Evolutionary conservation across 2,113 vertebrate genomes (phyloP).

Genomic region (Leucoraja erinaceus): DNA sequence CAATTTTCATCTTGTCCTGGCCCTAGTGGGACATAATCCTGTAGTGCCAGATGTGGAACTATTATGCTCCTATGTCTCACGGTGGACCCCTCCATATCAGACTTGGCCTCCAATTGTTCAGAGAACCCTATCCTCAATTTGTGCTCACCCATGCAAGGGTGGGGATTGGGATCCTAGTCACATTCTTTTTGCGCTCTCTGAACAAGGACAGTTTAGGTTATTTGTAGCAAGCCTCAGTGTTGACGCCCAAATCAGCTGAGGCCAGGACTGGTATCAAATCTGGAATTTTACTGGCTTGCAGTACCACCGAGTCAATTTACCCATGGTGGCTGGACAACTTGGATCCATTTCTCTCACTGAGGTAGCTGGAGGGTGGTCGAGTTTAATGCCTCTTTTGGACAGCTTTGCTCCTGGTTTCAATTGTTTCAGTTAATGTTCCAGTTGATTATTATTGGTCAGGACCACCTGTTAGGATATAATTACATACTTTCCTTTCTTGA

Average conservation of each 20-base stretch:
- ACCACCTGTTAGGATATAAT: neutral
- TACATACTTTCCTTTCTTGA: neutral
- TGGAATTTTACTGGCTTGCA: neutral
- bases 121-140: neutral
- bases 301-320: too few species aligned
- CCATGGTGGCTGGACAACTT: neutral
- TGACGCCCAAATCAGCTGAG: neutral
- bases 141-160: neutral
- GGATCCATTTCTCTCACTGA: neutral
- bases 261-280: neutral
- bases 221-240: neutral
- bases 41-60: neutral
- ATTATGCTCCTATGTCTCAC: too few species aligned
- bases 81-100: neutral
- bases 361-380: neutral
- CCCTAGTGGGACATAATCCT: neutral
- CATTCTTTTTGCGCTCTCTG: neutral
- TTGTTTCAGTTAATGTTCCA: neutral
- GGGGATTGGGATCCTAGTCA: neutral
- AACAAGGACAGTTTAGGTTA: neutral
- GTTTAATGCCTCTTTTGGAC: neutral
- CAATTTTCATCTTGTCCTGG: neutral
- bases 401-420: neutral
- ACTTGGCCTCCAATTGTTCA: neutral
- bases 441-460: neutral